These are phyloP conservation scores for Forbesichthys papilliferus DNA, from an alignment of 2,113 vertebrate species.

Conservation along the genomic window DNA sequence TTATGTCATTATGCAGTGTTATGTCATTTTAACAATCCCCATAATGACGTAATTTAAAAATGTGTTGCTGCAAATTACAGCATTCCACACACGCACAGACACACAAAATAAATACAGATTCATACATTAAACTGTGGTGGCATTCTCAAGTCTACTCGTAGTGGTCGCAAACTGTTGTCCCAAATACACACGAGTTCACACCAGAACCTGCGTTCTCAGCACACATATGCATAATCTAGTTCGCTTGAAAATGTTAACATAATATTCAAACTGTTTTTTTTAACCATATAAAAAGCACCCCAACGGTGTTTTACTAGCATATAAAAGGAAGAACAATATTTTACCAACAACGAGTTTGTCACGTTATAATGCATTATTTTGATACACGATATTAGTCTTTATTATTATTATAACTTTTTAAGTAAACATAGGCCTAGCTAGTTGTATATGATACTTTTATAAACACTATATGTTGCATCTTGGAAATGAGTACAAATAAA, in stretches of 20 bases:
- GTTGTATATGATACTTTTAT: conserved; percentile 58
- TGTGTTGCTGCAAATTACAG: too few species aligned
- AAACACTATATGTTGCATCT: conserved; percentile 62
- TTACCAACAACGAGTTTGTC: conserved; percentile 41
- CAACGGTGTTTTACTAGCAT: conserved; percentile 49
- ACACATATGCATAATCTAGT: conserved; percentile 26
- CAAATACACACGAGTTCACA: conserved; percentile 29
- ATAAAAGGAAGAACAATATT: conserved; percentile 69
- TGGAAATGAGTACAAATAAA: conserved; percentile 53
- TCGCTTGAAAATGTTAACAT: conserved; percentile 50
- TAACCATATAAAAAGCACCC: conserved; percentile 55
- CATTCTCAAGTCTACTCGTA: conserved; percentile 29
- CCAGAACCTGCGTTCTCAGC: conserved; percentile 21
- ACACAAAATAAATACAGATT: conserved; percentile 6
- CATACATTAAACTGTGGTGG: conserved; percentile 16
- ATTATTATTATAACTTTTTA: conserved; percentile 39
- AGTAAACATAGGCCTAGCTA: conserved; percentile 57
- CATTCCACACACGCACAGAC: not conserved
- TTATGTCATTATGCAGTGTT: too few species aligned
- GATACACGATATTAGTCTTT: conserved; percentile 61
- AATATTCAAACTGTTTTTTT: conserved; percentile 32
- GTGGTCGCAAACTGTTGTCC: conserved; percentile 35
- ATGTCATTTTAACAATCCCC: not conserved
- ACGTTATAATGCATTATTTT: conserved; percentile 33
- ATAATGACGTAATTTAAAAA: not conserved